These are phyloP conservation scores for Diloba caeruleocephala DNA, from an alignment of 2,888 invertebrate species.

Conservation along the genomic window DNA sequence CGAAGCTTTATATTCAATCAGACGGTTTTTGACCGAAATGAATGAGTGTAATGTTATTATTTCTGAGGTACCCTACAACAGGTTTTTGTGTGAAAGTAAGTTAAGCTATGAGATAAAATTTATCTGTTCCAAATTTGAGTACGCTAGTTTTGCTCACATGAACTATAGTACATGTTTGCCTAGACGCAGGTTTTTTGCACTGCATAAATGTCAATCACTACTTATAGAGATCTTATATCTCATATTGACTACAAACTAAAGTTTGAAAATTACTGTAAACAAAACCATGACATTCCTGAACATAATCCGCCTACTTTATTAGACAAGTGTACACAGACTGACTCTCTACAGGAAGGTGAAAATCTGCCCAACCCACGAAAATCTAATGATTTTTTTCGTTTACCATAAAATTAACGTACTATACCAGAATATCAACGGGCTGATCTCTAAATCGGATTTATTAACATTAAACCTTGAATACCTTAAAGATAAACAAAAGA, in stretches of 20 bases:
- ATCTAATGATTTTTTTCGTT: constrained; percentile 9
- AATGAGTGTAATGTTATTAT: neutral
- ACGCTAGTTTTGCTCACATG: neutral
- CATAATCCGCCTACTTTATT: neutral
- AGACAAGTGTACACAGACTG: neutral
- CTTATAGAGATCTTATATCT: neutral
- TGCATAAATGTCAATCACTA: neutral
- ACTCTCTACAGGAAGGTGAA: neutral
- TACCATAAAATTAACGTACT: constrained; percentile 4
- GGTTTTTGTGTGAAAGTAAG: neutral
- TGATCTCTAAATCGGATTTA: constrained; percentile 10
- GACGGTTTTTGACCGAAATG: neutral
- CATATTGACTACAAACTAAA: neutral
- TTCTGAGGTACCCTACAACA: neutral
- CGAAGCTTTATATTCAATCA: neutral
- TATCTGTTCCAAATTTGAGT: neutral
- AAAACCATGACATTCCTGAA: neutral
- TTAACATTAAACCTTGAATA: constrained; percentile 4
- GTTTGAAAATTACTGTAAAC: neutral
- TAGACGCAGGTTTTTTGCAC: neutral
- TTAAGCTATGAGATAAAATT: neutral
- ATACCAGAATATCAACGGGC: constrained; percentile 21
- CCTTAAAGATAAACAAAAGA: neutral
- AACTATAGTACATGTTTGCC: neutral
- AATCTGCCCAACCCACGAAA: neutral